Evolutionary conservation across 2,113 vertebrate genomes (phyloP), one percentile per base, ranked within the genome.

Genomic region (Ancistrus triradiatus): DNA sequence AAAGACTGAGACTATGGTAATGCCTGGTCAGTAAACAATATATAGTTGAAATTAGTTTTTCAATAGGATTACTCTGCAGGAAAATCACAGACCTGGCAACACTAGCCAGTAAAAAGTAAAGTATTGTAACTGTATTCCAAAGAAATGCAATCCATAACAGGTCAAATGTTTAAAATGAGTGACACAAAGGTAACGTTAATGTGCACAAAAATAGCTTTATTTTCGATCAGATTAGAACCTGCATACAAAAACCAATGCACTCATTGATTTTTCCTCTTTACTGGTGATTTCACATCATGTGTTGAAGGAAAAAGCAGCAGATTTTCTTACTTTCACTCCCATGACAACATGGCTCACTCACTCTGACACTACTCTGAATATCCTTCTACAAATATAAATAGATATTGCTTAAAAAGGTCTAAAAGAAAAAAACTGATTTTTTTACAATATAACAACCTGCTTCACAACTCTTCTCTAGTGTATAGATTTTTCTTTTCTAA

Each of bases 151-250:
- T 10, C 24, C 6, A 14, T 7, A 17, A 28, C 25, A 14, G 25
- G 11, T 7, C 9, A 19, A 48, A 18, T 10, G 33, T 5, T 13
- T 18, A 3, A 59, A 65, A 47, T 18, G 15, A 37, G 11, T 18
- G 56, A 61, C 37, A 59, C 37, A 7, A 69, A 62, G 42, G 73
- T 38, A 71, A 70, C 55, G 63, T 73, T 76, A 76, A 74, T 83
- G 78, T 85, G 79, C 84, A 87, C 85, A 85, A 87, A 84, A 87
- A 87, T 85, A 83, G 78, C 83, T 89, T 89, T 89, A 87, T 86
- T 86, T 85, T 57, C 70, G 78, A 81, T 81, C 70, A 82, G 81
- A 85, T 83, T 80, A 77, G 74, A 82, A 81, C 76, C 78, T 80
- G 75, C 73, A 74, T 67, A 60, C 68, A 81, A 80, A 86, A 85